phyloP scores from a whole-genome alignment of 2,797 vertebrate species.

The Martes flavigula region DNA sequence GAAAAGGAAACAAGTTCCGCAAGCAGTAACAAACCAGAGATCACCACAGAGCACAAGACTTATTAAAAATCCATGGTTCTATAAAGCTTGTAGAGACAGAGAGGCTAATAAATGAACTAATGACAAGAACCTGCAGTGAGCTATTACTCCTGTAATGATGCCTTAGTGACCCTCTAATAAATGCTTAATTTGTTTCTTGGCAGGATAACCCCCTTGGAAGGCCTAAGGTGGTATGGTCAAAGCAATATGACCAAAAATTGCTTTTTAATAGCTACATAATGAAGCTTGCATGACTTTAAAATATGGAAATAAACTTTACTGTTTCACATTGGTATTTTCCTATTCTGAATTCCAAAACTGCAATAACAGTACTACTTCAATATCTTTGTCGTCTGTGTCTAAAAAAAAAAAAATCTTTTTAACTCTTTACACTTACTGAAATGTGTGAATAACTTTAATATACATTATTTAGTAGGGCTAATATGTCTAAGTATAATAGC shows the following conservation, averaged over 20 bases:
- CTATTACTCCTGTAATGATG: constrained; percentile 52
- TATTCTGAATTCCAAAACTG: constrained; percentile 6
- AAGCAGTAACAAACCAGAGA: constrained; percentile 52
- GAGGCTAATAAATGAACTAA: constrained; percentile 66
- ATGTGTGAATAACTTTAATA: constrained; percentile 58
- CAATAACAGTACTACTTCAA: not conserved
- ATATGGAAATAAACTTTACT: constrained; percentile 44
- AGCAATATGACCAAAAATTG: constrained; percentile 70
- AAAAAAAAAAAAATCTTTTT: not conserved
- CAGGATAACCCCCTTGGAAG: constrained; percentile 62
- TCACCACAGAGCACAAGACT: constrained; percentile 19
- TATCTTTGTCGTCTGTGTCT: not conserved
- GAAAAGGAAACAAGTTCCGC: constrained; percentile 45
- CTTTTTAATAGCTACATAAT: constrained; percentile 76
- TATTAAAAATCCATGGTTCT: constrained; percentile 61
- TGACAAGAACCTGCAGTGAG: constrained; percentile 60
- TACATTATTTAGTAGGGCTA: constrained; percentile 34
- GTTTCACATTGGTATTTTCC: not conserved
- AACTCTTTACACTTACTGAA: not conserved
- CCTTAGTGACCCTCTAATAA: constrained; percentile 71
- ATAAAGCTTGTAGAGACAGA: constrained; percentile 46
- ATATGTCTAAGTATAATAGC: constrained; percentile 26
- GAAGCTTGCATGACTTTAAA: constrained; percentile 53
- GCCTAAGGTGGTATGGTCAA: constrained; percentile 60
- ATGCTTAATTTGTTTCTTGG: constrained; percentile 73